Evolutionary conservation across 2,113 vertebrate genomes (phyloP).

Genomic region (Nasalis larvatus): DNA sequence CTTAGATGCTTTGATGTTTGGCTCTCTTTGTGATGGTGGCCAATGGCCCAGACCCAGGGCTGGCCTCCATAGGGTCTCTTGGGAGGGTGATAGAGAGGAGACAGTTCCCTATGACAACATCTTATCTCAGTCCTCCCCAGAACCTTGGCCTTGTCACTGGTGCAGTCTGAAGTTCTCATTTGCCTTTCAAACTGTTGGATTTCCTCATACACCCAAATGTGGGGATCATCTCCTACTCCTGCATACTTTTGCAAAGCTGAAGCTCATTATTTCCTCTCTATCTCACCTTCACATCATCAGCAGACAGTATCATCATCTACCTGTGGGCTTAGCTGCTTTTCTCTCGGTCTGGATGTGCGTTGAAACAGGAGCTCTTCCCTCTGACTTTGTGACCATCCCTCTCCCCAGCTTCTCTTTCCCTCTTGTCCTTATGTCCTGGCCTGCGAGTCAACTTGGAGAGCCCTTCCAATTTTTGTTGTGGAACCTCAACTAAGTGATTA

Average conservation of each 20-base stretch:
- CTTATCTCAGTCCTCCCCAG: not conserved
- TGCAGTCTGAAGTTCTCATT: not conserved
- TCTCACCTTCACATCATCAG: not conserved
- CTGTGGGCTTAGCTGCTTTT: not conserved
- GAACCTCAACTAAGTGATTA: not conserved
- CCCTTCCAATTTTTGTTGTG: not conserved
- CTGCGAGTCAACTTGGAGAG: not conserved
- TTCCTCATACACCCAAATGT: not conserved
- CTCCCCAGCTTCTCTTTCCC: not conserved
- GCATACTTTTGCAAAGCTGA: not conserved
- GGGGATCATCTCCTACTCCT: not conserved
- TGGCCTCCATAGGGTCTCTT: not conserved
- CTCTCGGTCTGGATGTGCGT: not conserved
- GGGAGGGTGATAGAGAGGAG: not conserved
- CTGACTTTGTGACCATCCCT: not conserved
- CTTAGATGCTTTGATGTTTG: not conserved
- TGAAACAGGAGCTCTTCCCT: not conserved
- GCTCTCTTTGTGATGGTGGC: not conserved
- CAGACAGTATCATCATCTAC: not conserved
- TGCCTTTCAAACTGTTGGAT: not conserved
- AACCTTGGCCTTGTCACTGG: not conserved
- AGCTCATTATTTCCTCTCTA: not conserved
- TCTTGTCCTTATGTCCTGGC: not conserved
- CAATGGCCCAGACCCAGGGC: not conserved
- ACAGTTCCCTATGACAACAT: no score